Conservation (phyloP, 30 jellyfish, hydroid and myxozoan species). For the Clytia hemisphaerica region DNA sequence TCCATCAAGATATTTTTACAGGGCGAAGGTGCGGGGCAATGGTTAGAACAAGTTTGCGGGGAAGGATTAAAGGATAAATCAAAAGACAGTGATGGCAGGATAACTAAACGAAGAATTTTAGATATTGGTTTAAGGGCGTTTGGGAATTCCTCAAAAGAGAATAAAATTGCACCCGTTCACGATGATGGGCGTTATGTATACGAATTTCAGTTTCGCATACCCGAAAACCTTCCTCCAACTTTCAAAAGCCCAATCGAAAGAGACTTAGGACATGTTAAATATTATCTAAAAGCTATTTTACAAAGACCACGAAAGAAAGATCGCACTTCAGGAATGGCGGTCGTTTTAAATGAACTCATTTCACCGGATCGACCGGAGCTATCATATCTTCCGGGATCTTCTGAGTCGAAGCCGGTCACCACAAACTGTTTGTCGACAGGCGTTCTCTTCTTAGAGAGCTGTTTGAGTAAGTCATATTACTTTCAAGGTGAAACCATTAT, state of each 20-base stretch:
- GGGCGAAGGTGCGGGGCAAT: constrained; percentile 76
- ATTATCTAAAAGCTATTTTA: constrained; percentile 60
- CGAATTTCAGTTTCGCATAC: constrained; percentile 66
- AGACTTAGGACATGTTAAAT: constrained; percentile 52
- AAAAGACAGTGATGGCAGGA: constrained; percentile 22
- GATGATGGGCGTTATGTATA: constrained; percentile 61
- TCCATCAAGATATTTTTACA: constrained; percentile 50
- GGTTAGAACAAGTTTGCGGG: constrained; percentile 30
- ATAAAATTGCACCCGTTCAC: constrained; percentile 45
- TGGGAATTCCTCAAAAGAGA: constrained; percentile 51
- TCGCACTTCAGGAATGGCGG: constrained; percentile 8
- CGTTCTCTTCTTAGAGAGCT: constrained; percentile 58
- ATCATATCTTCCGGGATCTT: constrained; percentile 77
- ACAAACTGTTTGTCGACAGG: constrained; percentile 67
- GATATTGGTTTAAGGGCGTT: constrained; percentile 59
- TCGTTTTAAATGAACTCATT: constrained; percentile 62
- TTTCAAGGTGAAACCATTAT: constrained; percentile 54
- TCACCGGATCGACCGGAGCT: constrained; percentile 61
- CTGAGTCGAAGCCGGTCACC: constrained; percentile 49
- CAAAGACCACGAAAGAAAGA: constrained; percentile 57
- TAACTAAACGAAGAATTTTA: constrained; percentile 37
- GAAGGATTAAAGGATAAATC: background rate
- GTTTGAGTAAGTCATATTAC: constrained; percentile 49
- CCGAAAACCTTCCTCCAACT: constrained; percentile 72
- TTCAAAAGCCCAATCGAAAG: constrained; percentile 92